Base-by-base conservation (phyloP, 1,140 invertebrate genomes). In the Hypothenemus hampei region DNA sequence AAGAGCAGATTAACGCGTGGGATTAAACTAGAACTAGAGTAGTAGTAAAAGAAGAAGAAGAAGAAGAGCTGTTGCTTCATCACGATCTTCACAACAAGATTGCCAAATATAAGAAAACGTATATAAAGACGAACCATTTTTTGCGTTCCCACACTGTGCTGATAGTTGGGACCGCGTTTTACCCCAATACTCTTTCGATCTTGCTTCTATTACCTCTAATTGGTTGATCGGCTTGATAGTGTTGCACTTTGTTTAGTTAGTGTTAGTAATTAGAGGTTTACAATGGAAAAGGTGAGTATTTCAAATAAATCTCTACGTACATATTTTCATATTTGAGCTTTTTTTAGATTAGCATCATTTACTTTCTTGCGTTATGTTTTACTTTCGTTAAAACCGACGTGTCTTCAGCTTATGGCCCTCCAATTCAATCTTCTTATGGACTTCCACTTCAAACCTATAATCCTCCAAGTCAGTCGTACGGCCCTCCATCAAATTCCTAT, bases 91-190 rank as follows among this genome's bases (percentile, higher is more conserved):
- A 65, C 66, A n/a, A 68, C 64, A 66, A 54, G 63, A 58, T 66
- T 68, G 58, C 64, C 58, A 66, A 66, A 68, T 63, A 58, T 57
- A 46, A 22, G 35, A 40, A 49, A 60, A 54, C 44, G 54, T 68
- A 67, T 68, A 68, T 68, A 68, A 65, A 63, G 62, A 54, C 64
- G 61, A 66, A 59, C 63, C 57, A 53, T 60, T 61, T 65, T 62
- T 36, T 51, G 16, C 26, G n/a, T 48, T 56, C 53, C 23, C 53
- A 56, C 44, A 56, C 26, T 24, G 20, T 13, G 35, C 22, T n/a
- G n/a, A 21, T 37, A 19, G 10, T 19, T 2, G 19, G 16, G 26
- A 8, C 19, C 15, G 4, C 19, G 20, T 21, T 13, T 24, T 23
- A 43, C 8, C 21, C 33, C 22, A 18, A 31, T 53, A 56, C 57